Evolutionary conservation across 1,140 invertebrate species (phyloP).

Genomic region (Zaprionus ghesquierei): DNA sequence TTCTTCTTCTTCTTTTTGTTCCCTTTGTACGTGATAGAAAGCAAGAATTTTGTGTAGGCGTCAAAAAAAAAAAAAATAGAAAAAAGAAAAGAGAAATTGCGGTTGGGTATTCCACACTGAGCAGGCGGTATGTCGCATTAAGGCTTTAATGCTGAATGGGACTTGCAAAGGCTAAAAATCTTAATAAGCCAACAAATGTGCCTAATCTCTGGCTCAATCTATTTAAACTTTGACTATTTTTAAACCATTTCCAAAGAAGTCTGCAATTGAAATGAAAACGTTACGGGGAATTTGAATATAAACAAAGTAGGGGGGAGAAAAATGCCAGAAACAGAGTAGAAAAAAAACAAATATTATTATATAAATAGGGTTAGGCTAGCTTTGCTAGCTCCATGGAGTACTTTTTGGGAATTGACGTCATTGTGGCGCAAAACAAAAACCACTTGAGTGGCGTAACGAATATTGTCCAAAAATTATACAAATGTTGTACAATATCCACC

Average conservation of each 20-base stretch:
- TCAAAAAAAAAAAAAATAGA: not conserved
- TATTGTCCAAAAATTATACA: not conserved
- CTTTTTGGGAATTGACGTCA: not conserved
- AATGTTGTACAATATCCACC: not conserved
- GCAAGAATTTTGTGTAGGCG: not conserved
- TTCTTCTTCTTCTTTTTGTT: not conserved
- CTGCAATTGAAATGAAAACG: not conserved
- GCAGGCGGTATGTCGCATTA: not conserved
- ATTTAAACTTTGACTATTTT: not conserved
- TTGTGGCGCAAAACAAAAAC: not conserved
- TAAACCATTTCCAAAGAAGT: not conserved
- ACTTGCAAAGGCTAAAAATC: not conserved
- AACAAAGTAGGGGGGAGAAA: too few species aligned
- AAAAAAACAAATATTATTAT: not conserved
- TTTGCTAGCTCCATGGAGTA: too few species aligned
- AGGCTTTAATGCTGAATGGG: not conserved
- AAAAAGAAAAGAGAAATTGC: not conserved
- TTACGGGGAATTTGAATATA: too few species aligned
- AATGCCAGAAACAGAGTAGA: not conserved
- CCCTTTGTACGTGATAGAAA: not conserved
- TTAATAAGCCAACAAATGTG: not conserved
- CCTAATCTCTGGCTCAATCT: not conserved
- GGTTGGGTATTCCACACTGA: not conserved
- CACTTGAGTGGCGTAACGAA: constrained; percentile 1
- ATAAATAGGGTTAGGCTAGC: not conserved